These are phyloP conservation scores for Actinia tenebrosa DNA, from an alignment of 64 coral and sea anemone genomes.

Conservation along the genomic window DNA sequence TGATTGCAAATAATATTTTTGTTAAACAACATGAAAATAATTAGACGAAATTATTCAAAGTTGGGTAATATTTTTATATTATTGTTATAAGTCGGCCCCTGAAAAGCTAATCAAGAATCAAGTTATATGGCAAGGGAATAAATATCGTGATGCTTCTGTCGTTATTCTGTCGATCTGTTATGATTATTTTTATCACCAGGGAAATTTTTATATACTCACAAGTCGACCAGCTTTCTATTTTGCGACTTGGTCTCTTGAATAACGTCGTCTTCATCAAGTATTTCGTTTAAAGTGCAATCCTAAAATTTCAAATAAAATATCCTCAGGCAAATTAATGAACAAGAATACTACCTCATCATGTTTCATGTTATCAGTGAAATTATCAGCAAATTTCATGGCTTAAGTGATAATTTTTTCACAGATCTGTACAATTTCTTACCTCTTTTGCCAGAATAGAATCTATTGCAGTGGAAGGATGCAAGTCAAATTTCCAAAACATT, in stretches of 20 bases:
- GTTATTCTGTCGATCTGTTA: neutral
- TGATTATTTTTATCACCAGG: neutral
- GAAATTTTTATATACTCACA: slow-evolving; percentile 60
- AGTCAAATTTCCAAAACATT: slow-evolving; percentile 99
- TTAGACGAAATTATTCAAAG: neutral
- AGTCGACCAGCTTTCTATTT: slow-evolving; percentile 94
- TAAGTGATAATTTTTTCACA: neutral
- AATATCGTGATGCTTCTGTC: neutral
- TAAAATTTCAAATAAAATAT: slow-evolving; percentile 1
- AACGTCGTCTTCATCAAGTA: slow-evolving; percentile 96
- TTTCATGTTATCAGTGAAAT: neutral
- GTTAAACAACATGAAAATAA: neutral
- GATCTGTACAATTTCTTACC: slow-evolving; percentile 40
- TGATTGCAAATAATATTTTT: neutral
- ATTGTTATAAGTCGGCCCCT: neutral
- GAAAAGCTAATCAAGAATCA: neutral
- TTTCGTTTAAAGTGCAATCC: slow-evolving; percentile 93
- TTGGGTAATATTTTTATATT: neutral
- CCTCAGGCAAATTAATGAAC: neutral
- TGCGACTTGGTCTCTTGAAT: slow-evolving; percentile 99
- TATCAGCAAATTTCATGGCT: neutral
- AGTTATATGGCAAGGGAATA: neutral
- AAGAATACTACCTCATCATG: slow-evolving; percentile 7
- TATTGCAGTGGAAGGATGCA: slow-evolving; percentile 83
- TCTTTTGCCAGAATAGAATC: slow-evolving; percentile 93